Evolutionary conservation across 2,888 invertebrate species (phyloP).

Genomic region (Glyphotaelius pellucidus): DNA sequence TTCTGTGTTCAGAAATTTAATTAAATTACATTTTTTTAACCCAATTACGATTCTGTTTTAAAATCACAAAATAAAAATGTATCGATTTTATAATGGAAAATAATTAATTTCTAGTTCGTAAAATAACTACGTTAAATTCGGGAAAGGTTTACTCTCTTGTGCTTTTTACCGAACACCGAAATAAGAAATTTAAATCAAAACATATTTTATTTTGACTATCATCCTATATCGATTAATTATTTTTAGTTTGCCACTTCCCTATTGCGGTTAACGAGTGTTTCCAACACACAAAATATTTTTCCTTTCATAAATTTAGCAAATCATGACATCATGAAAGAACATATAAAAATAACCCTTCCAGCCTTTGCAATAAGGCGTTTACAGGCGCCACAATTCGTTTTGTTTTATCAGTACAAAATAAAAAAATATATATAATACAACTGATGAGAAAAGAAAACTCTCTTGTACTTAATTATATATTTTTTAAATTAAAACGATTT

Average conservation of each 20-base stretch:
- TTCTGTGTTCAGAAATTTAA: too few species aligned
- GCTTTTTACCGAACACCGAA: too few species aligned
- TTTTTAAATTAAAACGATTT: too few species aligned
- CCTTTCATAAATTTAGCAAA: not conserved
- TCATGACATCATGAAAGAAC: not conserved
- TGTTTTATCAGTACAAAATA: not conserved
- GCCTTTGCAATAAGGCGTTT: not conserved
- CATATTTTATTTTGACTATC: not conserved
- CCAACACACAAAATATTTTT: not conserved
- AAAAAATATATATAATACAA: not conserved
- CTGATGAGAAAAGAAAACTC: not conserved
- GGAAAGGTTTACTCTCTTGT: too few species aligned
- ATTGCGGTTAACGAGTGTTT: not conserved
- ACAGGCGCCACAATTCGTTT: not conserved
- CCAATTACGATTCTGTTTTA: too few species aligned
- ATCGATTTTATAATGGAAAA: too few species aligned
- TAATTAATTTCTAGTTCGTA: too few species aligned
- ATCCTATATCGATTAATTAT: not conserved
- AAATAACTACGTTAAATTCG: too few species aligned
- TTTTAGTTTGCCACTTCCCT: not conserved
- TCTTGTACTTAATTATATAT: too few species aligned
- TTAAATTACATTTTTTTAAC: too few species aligned
- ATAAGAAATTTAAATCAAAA: not conserved
- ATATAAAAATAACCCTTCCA: not conserved
- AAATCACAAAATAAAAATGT: too few species aligned